A percentile compares a stretch with the other conserved stretches of the same genome.
Conservation (phyloP, 2,113 vertebrate species). For the Ptilorrhoa leucosticta region DNA sequence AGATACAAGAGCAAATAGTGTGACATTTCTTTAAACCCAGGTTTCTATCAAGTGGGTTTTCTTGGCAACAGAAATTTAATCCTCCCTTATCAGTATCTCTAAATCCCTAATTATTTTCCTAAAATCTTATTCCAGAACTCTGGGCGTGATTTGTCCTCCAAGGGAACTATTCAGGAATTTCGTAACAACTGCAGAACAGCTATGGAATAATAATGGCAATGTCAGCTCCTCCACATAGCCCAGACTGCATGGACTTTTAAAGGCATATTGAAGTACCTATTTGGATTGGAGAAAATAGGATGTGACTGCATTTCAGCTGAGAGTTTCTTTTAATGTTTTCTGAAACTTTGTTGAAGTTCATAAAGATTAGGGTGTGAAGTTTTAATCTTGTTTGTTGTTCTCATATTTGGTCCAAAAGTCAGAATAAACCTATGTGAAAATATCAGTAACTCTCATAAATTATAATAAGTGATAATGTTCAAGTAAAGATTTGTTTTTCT, state of each 20-base stretch:
- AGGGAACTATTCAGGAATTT: neutral
- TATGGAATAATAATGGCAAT: neutral
- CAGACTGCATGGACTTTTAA: neutral
- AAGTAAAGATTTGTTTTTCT: neutral
- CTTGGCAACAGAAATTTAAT: neutral
- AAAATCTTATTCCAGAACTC: neutral
- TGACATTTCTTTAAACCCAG: neutral
- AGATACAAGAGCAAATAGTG: neutral
- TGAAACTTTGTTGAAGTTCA: neutral
- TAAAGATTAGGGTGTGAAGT: neutral
- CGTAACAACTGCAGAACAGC: neutral
- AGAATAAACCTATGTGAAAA: neutral
- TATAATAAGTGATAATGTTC: neutral
- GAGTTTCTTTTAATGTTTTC: neutral
- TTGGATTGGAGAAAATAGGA: neutral
- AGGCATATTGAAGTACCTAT: neutral
- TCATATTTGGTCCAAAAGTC: neutral
- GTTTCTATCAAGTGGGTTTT: neutral
- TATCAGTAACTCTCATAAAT: neutral
- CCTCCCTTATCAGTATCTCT: neutral
- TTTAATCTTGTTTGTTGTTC: neutral
- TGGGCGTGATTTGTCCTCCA: neutral
- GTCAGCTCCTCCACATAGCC: neutral
- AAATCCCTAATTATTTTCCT: neutral
- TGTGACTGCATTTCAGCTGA: neutral